A percentile compares a stretch with the other conserved stretches of the same genome.
These are phyloP conservation scores for Acrocephalus arundinaceus DNA, from an alignment of 2,113 vertebrate species.

Conservation along the genomic window DNA sequence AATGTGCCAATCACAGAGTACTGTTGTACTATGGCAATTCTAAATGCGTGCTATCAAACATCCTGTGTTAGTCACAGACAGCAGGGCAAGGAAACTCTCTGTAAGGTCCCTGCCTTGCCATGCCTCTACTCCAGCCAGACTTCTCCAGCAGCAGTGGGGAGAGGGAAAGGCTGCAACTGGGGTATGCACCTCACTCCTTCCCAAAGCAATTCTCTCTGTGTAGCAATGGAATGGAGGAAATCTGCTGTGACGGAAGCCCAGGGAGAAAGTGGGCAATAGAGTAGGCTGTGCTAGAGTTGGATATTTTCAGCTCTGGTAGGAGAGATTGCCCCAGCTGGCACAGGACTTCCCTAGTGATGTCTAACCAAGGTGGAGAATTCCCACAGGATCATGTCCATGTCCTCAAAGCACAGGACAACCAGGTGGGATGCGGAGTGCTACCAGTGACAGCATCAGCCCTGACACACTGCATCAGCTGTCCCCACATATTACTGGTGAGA, in stretches of 20 bases:
- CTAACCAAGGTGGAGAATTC: neutral
- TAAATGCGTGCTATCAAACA: neutral
- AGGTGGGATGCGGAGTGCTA: neutral
- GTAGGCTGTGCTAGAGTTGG: accelerated
- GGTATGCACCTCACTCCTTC: neutral
- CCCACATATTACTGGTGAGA: neutral
- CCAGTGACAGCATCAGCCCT: neutral
- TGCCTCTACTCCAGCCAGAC: neutral
- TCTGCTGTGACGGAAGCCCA: neutral
- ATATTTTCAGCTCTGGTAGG: neutral
- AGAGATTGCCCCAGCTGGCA: neutral
- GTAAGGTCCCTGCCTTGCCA: neutral
- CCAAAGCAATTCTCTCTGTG: neutral
- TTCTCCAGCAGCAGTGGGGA: neutral
- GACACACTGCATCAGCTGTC: neutral
- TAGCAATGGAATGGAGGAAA: neutral
- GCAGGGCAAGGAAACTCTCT: neutral
- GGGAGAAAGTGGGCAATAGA: neutral
- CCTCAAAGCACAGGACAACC: neutral
- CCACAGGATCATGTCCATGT: neutral
- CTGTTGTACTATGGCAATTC: neutral
- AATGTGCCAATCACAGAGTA: neutral
- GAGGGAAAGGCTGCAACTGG: neutral
- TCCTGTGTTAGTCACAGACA: accelerated
- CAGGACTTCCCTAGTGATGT: neutral